Evolutionary conservation across 2,797 vertebrate genomes (phyloP).

Genomic region (Helicolenus hilgendorfi): DNA sequence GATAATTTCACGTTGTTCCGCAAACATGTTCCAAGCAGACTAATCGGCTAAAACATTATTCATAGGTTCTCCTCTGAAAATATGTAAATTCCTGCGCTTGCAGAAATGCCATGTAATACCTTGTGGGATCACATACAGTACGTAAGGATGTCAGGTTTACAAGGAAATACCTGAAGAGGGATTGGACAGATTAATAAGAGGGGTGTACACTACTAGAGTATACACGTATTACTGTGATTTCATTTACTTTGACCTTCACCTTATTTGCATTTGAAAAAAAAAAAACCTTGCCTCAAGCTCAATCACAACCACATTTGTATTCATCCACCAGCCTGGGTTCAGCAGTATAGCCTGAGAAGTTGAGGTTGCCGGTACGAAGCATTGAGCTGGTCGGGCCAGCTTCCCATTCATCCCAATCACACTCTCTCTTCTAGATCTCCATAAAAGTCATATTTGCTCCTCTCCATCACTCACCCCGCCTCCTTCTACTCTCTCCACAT

Average conservation of each 20-base stretch:
- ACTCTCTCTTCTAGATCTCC: not conserved
- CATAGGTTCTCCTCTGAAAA: conserved; percentile 48
- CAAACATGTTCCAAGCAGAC: conserved; percentile 39
- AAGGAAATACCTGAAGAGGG: conserved; percentile 19
- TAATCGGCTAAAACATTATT: conserved; percentile 59
- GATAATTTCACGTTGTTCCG: conserved; percentile 24
- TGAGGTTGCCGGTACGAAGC: not conserved
- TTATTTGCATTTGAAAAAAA: conserved; percentile 6
- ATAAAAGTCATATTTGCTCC: not conserved
- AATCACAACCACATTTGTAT: not conserved
- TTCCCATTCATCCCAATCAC: not conserved
- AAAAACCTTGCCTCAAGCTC: not conserved
- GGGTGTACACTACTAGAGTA: not conserved
- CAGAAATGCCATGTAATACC: conserved; percentile 58
- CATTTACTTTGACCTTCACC: conserved; percentile 18
- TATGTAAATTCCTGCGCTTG: conserved; percentile 61
- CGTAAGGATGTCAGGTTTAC: conserved; percentile 24
- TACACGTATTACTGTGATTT: not conserved
- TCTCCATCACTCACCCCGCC: not conserved
- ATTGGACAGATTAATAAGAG: conserved; percentile 13
- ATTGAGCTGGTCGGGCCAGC: not conserved
- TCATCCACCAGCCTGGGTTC: not conserved
- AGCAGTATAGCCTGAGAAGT: not conserved
- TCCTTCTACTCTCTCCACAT: not conserved
- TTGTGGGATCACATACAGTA: conserved; percentile 24